A percentile compares a stretch with the other conserved stretches of the same genome.
phyloP scores from a whole-genome alignment of 2,797 vertebrate genomes.

The Sebastes diploproa region DNA sequence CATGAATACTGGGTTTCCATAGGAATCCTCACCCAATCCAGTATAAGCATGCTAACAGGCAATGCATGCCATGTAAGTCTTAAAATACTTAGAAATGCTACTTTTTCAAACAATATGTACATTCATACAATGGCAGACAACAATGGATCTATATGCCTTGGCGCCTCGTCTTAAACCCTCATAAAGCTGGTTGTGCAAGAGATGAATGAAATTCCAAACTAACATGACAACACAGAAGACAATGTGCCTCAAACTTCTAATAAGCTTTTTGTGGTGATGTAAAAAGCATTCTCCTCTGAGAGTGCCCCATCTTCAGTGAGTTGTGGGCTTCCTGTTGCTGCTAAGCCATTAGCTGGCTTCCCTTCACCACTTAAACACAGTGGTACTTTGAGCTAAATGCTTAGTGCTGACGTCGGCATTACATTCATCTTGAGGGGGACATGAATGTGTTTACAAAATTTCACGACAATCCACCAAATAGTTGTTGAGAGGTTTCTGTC shows the following conservation, averaged over 20 bases:
- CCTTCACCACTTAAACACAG: conserved; percentile 24
- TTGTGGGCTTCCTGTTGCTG: conserved; percentile 51
- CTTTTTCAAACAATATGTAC: background rate
- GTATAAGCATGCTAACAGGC: background rate
- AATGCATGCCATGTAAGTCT: background rate
- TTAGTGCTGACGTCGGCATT: background rate
- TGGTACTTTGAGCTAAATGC: background rate
- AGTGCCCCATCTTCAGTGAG: conserved; percentile 19
- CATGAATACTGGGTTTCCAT: background rate
- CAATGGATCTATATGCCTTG: background rate
- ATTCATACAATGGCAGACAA: background rate
- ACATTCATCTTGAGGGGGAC: background rate
- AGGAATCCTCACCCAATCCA: background rate
- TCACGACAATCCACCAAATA: background rate
- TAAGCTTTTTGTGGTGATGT: conserved; percentile 37
- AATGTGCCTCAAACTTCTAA: conserved; percentile 18
- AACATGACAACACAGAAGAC: background rate
- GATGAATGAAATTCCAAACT: background rate
- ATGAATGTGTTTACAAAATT: background rate
- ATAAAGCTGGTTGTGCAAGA: background rate
- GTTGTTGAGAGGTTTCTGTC: background rate
- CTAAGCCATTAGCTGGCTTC: conserved; percentile 43
- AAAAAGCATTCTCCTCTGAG: conserved; percentile 31
- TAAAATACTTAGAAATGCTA: background rate
- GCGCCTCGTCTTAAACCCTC: background rate